These are phyloP conservation scores for Dromiciops gliroides DNA, from an alignment of 2,113 vertebrate genomes.

Conservation along the genomic window DNA sequence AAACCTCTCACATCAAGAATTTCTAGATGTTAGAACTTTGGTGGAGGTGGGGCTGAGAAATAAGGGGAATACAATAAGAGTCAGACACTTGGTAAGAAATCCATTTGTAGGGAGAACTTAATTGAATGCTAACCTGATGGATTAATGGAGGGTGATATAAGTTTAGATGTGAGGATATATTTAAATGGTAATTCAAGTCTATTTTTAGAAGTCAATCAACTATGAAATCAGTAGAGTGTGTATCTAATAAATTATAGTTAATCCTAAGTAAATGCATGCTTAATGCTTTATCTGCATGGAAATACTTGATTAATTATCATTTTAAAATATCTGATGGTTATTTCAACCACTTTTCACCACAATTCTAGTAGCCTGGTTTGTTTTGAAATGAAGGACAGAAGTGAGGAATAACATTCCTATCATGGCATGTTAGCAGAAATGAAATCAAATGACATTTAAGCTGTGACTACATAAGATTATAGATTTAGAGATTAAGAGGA, in stretches of 20 bases:
- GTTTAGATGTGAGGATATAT: conserved; percentile 24
- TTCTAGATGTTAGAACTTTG: neutral
- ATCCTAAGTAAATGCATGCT: conserved; percentile 28
- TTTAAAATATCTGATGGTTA: neutral
- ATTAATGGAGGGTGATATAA: neutral
- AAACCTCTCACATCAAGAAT: neutral
- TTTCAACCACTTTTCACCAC: conserved; percentile 16
- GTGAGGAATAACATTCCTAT: neutral
- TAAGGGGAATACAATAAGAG: conserved; percentile 22
- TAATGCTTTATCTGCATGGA: conserved; percentile 5
- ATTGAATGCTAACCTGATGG: conserved; percentile 23
- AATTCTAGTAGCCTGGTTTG: conserved; percentile 1
- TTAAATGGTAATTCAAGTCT: neutral
- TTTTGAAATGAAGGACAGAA: conserved; percentile 6
- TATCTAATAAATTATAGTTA: neutral
- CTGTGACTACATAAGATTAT: neutral
- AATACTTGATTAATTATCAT: conserved; percentile 13
- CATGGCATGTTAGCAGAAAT: neutral
- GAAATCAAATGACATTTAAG: neutral
- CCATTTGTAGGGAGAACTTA: neutral
- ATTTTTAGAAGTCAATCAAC: conserved; percentile 1
- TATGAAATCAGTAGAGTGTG: conserved; percentile 18
- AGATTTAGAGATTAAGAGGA: neutral
- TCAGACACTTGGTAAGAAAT: neutral
- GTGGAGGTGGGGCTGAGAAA: neutral